Evolutionary conservation across 2,888 invertebrate species (phyloP).

Genomic region (Amphipyra berbera): DNA sequence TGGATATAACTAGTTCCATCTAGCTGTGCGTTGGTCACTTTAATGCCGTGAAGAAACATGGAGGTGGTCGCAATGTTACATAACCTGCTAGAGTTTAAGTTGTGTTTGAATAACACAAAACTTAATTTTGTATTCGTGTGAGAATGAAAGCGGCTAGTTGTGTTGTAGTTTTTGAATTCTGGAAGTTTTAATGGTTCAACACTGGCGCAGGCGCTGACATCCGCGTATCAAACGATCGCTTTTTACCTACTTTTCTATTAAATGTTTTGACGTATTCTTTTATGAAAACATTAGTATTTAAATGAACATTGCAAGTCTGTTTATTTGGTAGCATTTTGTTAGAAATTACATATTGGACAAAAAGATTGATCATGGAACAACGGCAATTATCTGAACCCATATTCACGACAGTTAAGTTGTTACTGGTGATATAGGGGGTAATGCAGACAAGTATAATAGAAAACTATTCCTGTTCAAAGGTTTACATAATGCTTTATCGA

Average conservation of each 20-base stretch:
- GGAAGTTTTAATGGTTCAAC: slow-evolving; percentile 2
- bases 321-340: neutral
- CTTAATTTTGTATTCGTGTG: slow-evolving; percentile 57
- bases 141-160: slow-evolving; percentile 46
- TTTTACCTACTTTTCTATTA: neutral
- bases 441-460: slow-evolving; percentile 13
- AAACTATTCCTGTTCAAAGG: slow-evolving; percentile 9
- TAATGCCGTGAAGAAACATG: slow-evolving; percentile 74
- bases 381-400: slow-evolving; percentile 9
- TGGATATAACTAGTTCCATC: slow-evolving; percentile 73
- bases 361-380: neutral
- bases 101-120: slow-evolving; percentile 58
- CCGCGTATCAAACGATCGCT: neutral
- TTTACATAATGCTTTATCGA: slow-evolving; percentile 30
- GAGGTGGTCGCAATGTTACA: slow-evolving; percentile 72
- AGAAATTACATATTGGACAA: neutral
- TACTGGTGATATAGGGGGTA: slow-evolving; percentile 7
- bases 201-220: too few species aligned
- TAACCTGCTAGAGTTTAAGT: slow-evolving; percentile 70
- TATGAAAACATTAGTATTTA: neutral
- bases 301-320: neutral
- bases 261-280: neutral
- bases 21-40: slow-evolving; percentile 64
- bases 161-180: slow-evolving; percentile 8
- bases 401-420: slow-evolving; percentile 6